Percentiles rank a stretch among this genome's conserved stretches.
phyloP scores from a whole-genome alignment of 64 coral and sea anemone species.

The Hydrozoanthus tunicans region DNA sequence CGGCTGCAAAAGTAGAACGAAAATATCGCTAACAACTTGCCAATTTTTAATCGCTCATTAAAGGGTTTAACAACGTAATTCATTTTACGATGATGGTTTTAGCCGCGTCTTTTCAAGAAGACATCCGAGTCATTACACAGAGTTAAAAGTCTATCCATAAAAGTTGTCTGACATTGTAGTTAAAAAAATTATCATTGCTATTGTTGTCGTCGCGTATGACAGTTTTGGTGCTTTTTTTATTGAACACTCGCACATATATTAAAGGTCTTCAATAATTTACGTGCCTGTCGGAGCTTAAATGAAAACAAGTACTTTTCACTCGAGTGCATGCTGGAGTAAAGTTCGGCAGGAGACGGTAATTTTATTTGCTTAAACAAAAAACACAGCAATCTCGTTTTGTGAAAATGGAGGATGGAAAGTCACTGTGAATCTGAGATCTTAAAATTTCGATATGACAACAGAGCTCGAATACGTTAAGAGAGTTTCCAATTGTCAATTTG shows the following conservation, averaged over 20 bases:
- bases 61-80: background rate
- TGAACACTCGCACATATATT: background rate
- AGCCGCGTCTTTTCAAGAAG: background rate
- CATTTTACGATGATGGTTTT: constrained; percentile 6
- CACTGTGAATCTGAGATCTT: background rate
- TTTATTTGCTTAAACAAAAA: background rate
- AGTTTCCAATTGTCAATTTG: constrained; percentile 5
- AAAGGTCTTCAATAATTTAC: constrained; percentile 16
- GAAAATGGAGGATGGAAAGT: background rate
- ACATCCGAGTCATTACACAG: background rate
- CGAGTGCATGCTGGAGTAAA: background rate
- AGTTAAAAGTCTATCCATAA: background rate
- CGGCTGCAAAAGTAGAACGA: background rate
- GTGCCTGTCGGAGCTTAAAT: background rate
- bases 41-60: constrained; percentile 10
- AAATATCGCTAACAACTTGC: background rate
- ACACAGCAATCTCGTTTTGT: background rate
- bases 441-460: background rate
- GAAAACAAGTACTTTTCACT: constrained; percentile 25
- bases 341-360: background rate
- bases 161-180: background rate
- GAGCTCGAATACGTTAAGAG: background rate
- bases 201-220: background rate
- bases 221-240: background rate
- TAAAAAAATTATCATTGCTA: background rate